Percentiles rank a stretch among this genome's conserved stretches.
Evolutionary conservation across 2,797 vertebrate genomes (phyloP).

Genomic region (Acrocephalus scirpaceus): DNA sequence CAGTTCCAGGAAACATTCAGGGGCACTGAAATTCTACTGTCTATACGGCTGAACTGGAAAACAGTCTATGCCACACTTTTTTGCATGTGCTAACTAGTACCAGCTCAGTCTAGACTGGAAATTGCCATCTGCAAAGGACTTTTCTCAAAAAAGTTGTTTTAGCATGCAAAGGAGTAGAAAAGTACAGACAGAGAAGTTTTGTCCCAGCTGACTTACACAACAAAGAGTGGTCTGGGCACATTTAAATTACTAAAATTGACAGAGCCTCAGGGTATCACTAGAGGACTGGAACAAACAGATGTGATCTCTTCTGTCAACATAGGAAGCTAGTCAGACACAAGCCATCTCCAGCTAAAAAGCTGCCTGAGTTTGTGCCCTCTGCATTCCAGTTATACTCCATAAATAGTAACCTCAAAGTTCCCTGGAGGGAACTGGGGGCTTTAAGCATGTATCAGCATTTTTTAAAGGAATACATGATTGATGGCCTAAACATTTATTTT

Average conservation of each 20-base stretch:
- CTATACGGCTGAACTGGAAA: constrained; percentile 17
- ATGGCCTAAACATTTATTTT: not conserved
- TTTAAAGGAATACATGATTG: not conserved
- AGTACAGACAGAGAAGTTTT: not conserved
- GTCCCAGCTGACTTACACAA: not conserved
- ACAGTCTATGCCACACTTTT: not conserved
- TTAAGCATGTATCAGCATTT: not conserved
- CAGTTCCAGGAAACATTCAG: constrained; percentile 62
- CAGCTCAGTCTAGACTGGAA: constrained; percentile 14
- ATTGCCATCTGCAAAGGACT: not conserved
- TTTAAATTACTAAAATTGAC: not conserved
- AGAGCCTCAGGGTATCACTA: not conserved
- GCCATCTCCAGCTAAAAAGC: not conserved
- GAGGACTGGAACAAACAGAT: not conserved
- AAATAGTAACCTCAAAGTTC: not conserved
- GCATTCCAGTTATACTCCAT: not conserved
- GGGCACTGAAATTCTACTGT: constrained; percentile 29
- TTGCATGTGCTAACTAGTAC: not conserved
- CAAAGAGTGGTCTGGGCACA: not conserved
- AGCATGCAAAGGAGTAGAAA: not conserved
- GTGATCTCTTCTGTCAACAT: not conserved
- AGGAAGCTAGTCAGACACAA: not conserved
- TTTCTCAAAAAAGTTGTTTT: not conserved
- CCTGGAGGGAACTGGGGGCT: not conserved
- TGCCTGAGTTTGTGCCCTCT: not conserved